Evolutionary conservation across 2,888 invertebrate species (phyloP), one percentile per base, ranked within the genome.

Genomic region (Plagiodera versicolora): DNA sequence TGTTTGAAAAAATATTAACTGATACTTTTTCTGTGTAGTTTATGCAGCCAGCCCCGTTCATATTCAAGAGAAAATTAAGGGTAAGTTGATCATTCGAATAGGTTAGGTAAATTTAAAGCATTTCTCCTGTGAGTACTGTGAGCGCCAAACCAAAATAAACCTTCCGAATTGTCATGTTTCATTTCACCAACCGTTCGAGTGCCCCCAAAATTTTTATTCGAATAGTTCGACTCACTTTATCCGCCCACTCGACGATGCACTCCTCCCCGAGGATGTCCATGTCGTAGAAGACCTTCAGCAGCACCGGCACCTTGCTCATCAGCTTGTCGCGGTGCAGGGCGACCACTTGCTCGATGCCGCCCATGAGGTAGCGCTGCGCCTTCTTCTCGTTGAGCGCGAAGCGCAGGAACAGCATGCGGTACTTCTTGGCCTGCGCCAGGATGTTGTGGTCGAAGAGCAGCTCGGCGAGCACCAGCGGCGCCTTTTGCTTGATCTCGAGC

Each of bases 191-290:
- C 3, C 10, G 39, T 6, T 14, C n/a, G n/a, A 8, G n/a, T n/a
- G n/a, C n/a, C n/a, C 16, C 3, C 39, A 14, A 1, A 9, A 4
- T 6, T 6, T 3, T 47, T 9, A n/a, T 9, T 5, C 1, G n/a
- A 20, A 1, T 11, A 8, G 4, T 10, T 14, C 1, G 16, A 55
- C 60, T 65, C 55, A 95, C 92, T 85, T 97, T 98, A 72, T 90
- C 91, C 8, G 91, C 90, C 99, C 99, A 99, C 67, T 98, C 97
- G 65, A 98, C 83, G 70, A 99, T 85, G 49, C 92, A 90, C 77
- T 94, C 92, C 81, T 99, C 99, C 69, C 95, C 95, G 73, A 99
- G 84, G 73, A 99, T 92, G 82, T 99, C 99, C 70, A 84, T 80
- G 82, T 99, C 98, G 82, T 99, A 99, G 75, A 99, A 88, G 68